Percentiles rank a stretch among this genome's conserved stretches.
These are phyloP conservation scores for Lumbricus terrestris DNA, from an alignment of 2,888 invertebrate genomes.

Conservation along the genomic window DNA sequence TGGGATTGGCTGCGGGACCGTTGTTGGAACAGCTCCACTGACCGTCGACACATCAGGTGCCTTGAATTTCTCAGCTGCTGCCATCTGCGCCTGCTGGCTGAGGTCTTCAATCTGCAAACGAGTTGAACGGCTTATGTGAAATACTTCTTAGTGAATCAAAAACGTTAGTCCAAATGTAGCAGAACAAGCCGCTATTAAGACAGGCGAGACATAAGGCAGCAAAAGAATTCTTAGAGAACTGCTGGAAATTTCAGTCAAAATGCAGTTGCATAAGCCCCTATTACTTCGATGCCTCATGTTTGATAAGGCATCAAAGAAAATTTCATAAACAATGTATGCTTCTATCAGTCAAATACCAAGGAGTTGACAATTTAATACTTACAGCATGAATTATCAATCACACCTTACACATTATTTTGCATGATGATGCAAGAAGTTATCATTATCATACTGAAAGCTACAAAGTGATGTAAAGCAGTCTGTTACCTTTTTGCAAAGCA, in stretches of 20 bases:
- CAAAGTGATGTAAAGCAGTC: neutral
- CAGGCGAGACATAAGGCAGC: neutral
- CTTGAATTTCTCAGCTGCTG: constrained; percentile 98
- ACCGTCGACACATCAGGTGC: constrained; percentile 62
- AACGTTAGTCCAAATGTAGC: neutral
- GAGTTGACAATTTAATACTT: neutral
- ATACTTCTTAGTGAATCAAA: neutral
- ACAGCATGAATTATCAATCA: neutral
- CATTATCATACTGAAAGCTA: neutral
- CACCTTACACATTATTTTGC: neutral
- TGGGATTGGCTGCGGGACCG: constrained; percentile 55
- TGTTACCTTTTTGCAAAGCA: neutral
- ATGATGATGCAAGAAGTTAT: too few species aligned
- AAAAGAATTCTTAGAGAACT: too few species aligned
- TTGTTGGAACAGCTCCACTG: constrained; percentile 54
- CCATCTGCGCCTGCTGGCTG: constrained; percentile 93
- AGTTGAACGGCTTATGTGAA: neutral
- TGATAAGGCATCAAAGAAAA: too few species aligned
- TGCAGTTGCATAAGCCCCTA: too few species aligned
- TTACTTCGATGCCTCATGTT: too few species aligned
- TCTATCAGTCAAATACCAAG: neutral
- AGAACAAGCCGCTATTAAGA: neutral
- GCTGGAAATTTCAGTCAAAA: too few species aligned
- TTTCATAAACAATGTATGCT: neutral
- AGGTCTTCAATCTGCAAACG: constrained; percentile 84